Conservation (phyloP, 1,140 invertebrate genomes). For the Psix sp. region DNA sequence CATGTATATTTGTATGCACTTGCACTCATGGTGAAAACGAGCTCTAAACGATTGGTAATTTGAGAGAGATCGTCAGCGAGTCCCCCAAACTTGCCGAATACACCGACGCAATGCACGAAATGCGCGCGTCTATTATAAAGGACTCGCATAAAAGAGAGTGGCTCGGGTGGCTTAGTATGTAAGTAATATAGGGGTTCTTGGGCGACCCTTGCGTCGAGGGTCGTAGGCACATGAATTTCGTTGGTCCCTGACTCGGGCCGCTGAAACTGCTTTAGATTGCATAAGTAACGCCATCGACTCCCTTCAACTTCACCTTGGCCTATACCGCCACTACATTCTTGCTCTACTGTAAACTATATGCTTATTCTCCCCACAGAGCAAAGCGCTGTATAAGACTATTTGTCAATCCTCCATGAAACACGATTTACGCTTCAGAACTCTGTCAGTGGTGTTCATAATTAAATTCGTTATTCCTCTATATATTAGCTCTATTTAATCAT, state of each 20-base stretch:
- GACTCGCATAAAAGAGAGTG: slow-evolving; percentile 65
- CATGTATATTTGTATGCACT: slow-evolving; percentile 57
- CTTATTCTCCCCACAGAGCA: slow-evolving; percentile 66
- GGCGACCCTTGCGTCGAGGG: slow-evolving; percentile 70
- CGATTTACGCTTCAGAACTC: slow-evolving; percentile 34
- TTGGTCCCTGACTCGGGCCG: slow-evolving; percentile 49
- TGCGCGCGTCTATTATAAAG: slow-evolving; percentile 62
- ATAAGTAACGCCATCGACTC: slow-evolving; percentile 70
- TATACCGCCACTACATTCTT: slow-evolving; percentile 54
- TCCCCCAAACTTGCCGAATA: slow-evolving; percentile 33
- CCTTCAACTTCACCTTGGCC: slow-evolving; percentile 49
- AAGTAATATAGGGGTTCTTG: slow-evolving; percentile 71
- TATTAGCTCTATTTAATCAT: too few species aligned
- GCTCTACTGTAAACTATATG: slow-evolving; percentile 67
- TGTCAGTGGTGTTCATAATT: slow-evolving; percentile 26
- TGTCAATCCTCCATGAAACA: slow-evolving; percentile 58
- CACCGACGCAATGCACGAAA: slow-evolving; percentile 53
- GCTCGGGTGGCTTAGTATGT: slow-evolving; percentile 62
- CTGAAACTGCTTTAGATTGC: slow-evolving; percentile 67
- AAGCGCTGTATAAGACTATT: slow-evolving; percentile 64
- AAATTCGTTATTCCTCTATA: too few species aligned
- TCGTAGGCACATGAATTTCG: slow-evolving; percentile 72
- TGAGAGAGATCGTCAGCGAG: slow-evolving; percentile 60
- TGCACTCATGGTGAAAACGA: slow-evolving; percentile 68
- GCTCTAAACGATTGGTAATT: slow-evolving; percentile 76